Conservation (phyloP, 2,113 vertebrate species). For the Cyprinodon brontotheroides region DNA sequence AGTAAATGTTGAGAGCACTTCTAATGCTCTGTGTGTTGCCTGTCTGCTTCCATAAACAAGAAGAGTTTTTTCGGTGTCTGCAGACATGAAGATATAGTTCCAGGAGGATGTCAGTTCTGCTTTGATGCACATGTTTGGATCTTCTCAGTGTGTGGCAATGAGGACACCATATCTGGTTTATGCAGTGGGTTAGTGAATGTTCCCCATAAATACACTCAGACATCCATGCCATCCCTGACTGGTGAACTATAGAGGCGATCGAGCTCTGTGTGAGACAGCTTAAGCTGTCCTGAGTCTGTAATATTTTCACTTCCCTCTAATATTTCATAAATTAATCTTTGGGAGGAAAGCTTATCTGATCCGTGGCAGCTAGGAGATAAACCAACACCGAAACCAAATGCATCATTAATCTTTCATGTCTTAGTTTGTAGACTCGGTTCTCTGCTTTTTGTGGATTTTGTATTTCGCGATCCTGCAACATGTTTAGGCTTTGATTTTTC, state of each 20-base stretch:
- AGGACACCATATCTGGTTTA: slow-evolving; percentile 23
- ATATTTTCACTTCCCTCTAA: neutral
- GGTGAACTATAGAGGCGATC: neutral
- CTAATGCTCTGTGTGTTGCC: neutral
- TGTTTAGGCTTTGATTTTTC: neutral
- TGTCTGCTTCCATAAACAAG: neutral
- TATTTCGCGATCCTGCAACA: neutral
- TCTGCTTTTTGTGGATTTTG: neutral
- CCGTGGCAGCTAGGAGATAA: neutral
- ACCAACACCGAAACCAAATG: neutral
- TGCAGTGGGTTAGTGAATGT: neutral
- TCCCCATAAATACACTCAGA: slow-evolving; percentile 3
- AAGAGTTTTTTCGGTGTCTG: too few species aligned
- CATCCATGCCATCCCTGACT: neutral
- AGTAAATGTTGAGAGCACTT: neutral
- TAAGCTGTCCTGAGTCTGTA: slow-evolving; percentile 1
- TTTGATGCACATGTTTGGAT: too few species aligned
- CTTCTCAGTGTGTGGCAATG: neutral
- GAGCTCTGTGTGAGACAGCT: slow-evolving; percentile 11
- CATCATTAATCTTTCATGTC: slow-evolving; percentile 1
- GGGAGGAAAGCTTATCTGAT: slow-evolving; percentile 15
- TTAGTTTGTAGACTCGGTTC: neutral
- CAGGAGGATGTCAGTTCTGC: neutral
- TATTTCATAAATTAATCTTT: slow-evolving; percentile 25
- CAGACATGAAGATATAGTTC: too few species aligned